Percentiles rank a stretch among this genome's conserved stretches.
phyloP scores from a whole-genome alignment of 2,888 invertebrate species.

The Drosophila incognita region DNA sequence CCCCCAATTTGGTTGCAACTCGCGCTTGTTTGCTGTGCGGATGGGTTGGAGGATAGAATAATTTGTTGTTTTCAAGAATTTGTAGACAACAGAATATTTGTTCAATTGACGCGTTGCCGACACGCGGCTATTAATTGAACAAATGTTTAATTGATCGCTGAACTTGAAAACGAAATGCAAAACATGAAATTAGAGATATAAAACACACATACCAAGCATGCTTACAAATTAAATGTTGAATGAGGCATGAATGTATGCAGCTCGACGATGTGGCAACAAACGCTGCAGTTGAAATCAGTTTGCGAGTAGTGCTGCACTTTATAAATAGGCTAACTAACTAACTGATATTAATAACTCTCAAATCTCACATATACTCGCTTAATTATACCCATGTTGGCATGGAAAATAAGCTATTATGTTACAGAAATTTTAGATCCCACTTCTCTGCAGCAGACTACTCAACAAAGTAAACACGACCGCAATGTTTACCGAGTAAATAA shows the following conservation, averaged over 20 bases:
- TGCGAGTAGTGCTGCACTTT: too few relatives aligned
- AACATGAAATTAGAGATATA: slow-evolving; percentile 1
- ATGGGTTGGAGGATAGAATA: slow-evolving; percentile 3
- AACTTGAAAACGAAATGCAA: slow-evolving; percentile 55
- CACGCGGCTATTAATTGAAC: slow-evolving; percentile 25
- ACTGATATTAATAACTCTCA: background rate
- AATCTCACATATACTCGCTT: background rate
- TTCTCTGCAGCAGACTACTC: background rate
- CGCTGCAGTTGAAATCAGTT: background rate
- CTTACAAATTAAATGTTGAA: background rate
- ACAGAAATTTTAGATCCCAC: background rate
- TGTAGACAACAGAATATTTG: slow-evolving; percentile 13
- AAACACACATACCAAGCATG: background rate
- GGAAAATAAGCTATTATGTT: background rate
- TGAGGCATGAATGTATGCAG: background rate
- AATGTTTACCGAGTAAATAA: slow-evolving; percentile 1
- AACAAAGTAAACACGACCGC: background rate
- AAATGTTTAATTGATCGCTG: slow-evolving; percentile 61
- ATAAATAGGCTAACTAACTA: background rate
- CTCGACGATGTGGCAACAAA: background rate
- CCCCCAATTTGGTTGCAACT: slow-evolving; percentile 4
- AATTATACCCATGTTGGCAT: background rate
- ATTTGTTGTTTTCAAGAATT: slow-evolving; percentile 32
- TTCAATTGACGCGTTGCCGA: slow-evolving; percentile 22
- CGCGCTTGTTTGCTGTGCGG: background rate